Conservation (phyloP, 2,888 invertebrate species). For the Phalera bucephala region DNA sequence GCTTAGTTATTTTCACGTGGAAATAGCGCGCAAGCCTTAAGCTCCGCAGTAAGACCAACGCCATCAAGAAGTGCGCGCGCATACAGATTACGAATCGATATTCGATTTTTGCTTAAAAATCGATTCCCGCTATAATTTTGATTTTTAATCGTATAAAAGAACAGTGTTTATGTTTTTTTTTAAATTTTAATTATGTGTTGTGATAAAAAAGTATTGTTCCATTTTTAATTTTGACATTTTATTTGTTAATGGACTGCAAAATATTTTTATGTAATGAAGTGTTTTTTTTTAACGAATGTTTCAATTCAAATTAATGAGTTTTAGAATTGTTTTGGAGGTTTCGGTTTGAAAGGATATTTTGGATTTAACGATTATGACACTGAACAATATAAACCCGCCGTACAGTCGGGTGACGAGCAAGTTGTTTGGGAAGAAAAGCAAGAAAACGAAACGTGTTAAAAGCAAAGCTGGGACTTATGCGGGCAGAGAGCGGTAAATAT, state of each 20-base stretch:
- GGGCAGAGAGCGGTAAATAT: slow-evolving; percentile 67
- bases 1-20: slow-evolving; percentile 56
- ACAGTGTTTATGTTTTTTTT: slow-evolving; percentile 8
- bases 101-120: slow-evolving; percentile 18
- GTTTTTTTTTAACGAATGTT: too few relatives aligned
- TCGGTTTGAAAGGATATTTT: too few relatives aligned
- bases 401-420: slow-evolving; percentile 63
- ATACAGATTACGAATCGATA: slow-evolving; percentile 36
- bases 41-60: slow-evolving; percentile 55
- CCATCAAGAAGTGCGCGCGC: slow-evolving; percentile 41
- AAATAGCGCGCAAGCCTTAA: slow-evolving; percentile 54
- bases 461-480: slow-evolving; percentile 63
- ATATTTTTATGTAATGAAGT: slow-evolving; percentile 30
- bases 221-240: not conserved
- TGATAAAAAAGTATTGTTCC: not conserved
- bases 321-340: too few relatives aligned
- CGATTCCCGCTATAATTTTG: slow-evolving; percentile 12
- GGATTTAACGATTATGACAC: too few relatives aligned
- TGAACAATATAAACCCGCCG: slow-evolving; percentile 56
- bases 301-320: too few relatives aligned
- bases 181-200: not conserved
- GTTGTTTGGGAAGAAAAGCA: slow-evolving; percentile 70
- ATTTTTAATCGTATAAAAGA: slow-evolving; percentile 1
- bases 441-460: slow-evolving; percentile 66
- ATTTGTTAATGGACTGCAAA: slow-evolving; percentile 13